phyloP scores from a whole-genome alignment of 1,140 invertebrate species.

The Mizuhopecten yessoensis region DNA sequence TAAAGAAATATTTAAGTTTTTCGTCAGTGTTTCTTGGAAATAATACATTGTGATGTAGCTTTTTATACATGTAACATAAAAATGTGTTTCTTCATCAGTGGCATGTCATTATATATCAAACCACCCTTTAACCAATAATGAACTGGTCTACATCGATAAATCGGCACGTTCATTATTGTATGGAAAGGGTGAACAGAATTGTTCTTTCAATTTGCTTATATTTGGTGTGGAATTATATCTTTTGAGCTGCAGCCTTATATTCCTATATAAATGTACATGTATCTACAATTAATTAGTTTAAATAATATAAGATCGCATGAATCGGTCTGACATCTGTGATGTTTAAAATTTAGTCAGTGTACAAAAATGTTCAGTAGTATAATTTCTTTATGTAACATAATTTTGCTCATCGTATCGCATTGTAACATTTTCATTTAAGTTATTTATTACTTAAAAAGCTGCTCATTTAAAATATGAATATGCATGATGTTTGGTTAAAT shows the following conservation, averaged over 20 bases:
- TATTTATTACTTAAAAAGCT: neutral
- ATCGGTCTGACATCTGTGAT: neutral
- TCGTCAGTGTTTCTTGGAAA: neutral
- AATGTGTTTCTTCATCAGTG: neutral
- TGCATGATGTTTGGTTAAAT: neutral
- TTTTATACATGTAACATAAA: neutral
- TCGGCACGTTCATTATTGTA: neutral
- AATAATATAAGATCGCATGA: neutral
- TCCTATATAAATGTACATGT: neutral
- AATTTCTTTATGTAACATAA: no score
- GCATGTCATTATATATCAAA: neutral
- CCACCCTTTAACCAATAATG: neutral
- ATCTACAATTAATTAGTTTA: neutral
- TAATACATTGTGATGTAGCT: neutral
- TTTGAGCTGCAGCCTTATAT: constrained; percentile 26
- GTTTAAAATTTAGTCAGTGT: constrained; percentile 17
- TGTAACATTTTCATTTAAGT: neutral
- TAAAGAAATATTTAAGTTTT: neutral
- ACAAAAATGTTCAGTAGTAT: neutral
- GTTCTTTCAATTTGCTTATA: constrained; percentile 24
- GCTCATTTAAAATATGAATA: neutral
- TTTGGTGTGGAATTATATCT: neutral
- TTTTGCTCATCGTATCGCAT: neutral
- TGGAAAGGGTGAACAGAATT: neutral
- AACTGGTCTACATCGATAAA: neutral